Conservation (phyloP, 2,797 vertebrate genomes). For the Sparidentex hasta region DNA sequence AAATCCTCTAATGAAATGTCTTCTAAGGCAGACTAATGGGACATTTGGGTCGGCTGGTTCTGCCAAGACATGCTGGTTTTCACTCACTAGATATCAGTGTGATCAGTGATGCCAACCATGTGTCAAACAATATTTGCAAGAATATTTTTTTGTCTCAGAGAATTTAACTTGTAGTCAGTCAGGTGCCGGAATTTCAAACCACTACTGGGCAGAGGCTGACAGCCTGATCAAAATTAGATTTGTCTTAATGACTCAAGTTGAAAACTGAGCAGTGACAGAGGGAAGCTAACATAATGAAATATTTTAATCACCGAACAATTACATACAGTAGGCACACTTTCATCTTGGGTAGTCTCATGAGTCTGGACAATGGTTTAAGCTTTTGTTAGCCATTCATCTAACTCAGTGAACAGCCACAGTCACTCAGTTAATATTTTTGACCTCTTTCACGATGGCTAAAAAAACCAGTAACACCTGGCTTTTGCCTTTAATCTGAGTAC, state of each 20-base stretch:
- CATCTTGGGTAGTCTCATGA: not conserved
- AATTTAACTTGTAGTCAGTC: not conserved
- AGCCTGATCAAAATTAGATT: too few relatives aligned
- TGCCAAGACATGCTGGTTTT: not conserved
- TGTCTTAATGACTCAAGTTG: not conserved
- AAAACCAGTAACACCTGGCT: too few relatives aligned
- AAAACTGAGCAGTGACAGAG: not conserved
- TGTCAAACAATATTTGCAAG: not conserved
- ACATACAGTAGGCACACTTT: not conserved
- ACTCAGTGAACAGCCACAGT: not conserved
- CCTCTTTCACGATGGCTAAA: not conserved
- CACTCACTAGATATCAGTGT: not conserved
- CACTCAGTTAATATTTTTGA: not conserved
- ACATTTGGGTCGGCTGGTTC: not conserved
- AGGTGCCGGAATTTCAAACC: not conserved
- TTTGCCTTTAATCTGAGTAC: too few relatives aligned
- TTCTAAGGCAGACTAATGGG: slow-evolving; percentile 8
- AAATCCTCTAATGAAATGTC: too few relatives aligned
- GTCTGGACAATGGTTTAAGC: not conserved
- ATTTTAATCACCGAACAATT: not conserved
- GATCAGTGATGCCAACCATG: not conserved
- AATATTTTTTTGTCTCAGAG: not conserved
- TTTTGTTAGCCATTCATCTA: not conserved
- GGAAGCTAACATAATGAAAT: not conserved
- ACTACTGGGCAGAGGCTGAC: not conserved